Percentiles rank a stretch among this genome's conserved stretches.
Conservation (phyloP, 53 echinoderm and acorn worm species). For the Astropecten irregularis region DNA sequence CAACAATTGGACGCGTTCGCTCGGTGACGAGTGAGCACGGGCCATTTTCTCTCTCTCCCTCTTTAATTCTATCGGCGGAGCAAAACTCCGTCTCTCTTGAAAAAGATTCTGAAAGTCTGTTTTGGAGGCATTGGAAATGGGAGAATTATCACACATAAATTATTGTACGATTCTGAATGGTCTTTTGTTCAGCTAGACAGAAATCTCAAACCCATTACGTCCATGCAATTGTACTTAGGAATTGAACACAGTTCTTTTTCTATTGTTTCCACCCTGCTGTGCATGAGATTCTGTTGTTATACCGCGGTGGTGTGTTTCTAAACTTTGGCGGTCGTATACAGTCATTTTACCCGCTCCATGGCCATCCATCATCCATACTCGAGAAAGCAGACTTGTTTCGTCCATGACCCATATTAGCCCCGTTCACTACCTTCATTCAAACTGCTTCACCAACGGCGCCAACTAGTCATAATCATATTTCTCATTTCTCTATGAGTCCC, state of each 20-base stretch:
- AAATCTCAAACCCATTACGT: background rate
- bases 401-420: conserved; percentile 43
- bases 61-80: no score
- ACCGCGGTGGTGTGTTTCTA: no score
- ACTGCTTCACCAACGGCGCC: conserved; percentile 14
- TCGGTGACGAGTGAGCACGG: no score
- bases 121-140: no score
- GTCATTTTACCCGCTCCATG: no score
- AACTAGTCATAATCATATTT: background rate
- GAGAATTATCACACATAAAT: conserved; percentile 17
- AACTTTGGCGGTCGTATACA: no score
- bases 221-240: background rate
- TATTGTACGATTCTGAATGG: background rate
- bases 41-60: no score
- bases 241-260: background rate
- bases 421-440: background rate
- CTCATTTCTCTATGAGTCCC: background rate
- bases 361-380: conserved; percentile 44
- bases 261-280: background rate
- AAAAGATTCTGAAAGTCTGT: no score
- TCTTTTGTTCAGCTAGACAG: background rate
- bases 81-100: no score
- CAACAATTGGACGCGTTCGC: conserved; percentile 25
- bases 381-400: background rate
- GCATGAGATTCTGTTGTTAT: background rate